These are phyloP conservation scores for Cecidostiba fungosa DNA, from an alignment of 2,888 invertebrate species.

Conservation along the genomic window DNA sequence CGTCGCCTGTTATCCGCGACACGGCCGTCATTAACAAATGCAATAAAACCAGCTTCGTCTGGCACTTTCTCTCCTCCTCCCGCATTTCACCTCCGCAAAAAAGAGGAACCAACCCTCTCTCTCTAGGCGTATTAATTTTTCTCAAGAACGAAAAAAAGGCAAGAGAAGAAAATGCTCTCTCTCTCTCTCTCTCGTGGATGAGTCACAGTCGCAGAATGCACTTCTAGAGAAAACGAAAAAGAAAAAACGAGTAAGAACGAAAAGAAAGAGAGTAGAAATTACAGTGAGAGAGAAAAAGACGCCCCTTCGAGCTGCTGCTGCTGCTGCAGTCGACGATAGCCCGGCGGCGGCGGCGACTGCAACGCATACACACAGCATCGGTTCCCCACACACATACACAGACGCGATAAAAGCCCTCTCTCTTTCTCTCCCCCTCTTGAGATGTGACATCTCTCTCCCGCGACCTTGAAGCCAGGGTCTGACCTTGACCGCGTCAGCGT, in stretches of 20 bases:
- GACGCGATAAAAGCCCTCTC: conserved; percentile 15
- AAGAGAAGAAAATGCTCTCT: neutral
- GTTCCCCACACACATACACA: neutral
- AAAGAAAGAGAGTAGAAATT: neutral
- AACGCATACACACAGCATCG: neutral
- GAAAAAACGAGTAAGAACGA: neutral
- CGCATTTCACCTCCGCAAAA: conserved; percentile 30
- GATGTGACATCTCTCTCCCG: conserved; percentile 75
- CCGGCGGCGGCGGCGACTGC: neutral
- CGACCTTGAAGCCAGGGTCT: conserved; percentile 75
- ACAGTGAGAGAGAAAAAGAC: neutral
- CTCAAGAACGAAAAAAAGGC: neutral
- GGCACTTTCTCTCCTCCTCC: conserved; percentile 13
- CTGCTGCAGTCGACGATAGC: neutral
- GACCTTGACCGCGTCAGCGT: conserved; percentile 79
- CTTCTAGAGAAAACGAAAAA: neutral
- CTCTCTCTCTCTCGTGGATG: neutral
- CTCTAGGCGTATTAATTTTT: neutral
- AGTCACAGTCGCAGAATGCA: neutral
- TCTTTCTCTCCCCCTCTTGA: conserved; percentile 69
- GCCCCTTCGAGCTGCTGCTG: conserved; percentile 6
- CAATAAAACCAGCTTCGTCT: conserved; percentile 19
- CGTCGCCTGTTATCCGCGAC: neutral
- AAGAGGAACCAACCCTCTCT: neutral
- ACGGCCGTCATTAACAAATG: conserved; percentile 36